Evolutionary conservation across 2,797 vertebrate genomes (phyloP).

Genomic region (Tarsius wallacei): DNA sequence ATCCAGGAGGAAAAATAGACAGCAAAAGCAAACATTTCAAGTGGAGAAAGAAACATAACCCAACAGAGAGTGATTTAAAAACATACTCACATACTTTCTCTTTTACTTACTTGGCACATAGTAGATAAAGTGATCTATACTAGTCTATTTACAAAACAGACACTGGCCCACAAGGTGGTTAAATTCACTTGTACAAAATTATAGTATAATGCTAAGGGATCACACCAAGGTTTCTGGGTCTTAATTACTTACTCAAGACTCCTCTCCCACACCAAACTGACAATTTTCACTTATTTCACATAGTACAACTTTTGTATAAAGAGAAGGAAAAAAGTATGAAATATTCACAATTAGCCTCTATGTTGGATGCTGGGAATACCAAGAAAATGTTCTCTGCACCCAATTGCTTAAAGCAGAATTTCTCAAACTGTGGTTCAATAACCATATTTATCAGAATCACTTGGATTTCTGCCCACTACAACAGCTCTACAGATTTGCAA

Average conservation of each 20-base stretch:
- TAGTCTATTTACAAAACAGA: background rate
- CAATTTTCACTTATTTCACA: background rate
- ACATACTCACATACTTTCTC: background rate
- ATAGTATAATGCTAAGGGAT: background rate
- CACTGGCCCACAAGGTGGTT: background rate
- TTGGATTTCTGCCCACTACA: background rate
- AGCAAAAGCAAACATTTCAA: slow-evolving; percentile 66
- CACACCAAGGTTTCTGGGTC: background rate
- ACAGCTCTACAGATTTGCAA: background rate
- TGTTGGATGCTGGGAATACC: background rate
- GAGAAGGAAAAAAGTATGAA: background rate
- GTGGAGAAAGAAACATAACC: slow-evolving; percentile 43
- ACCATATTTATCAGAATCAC: background rate
- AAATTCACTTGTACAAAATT: background rate
- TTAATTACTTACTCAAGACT: background rate
- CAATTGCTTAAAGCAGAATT: background rate
- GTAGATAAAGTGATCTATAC: background rate
- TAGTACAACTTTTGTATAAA: background rate
- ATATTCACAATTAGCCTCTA: background rate
- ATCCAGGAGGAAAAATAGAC: background rate
- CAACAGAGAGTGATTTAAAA: slow-evolving; percentile 54
- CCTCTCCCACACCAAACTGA: background rate
- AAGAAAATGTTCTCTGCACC: background rate
- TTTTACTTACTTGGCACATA: background rate
- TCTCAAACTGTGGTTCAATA: background rate